These are phyloP conservation scores for Pogonognathellus flavescens DNA, from an alignment of 1,140 invertebrate genomes.

Conservation along the genomic window DNA sequence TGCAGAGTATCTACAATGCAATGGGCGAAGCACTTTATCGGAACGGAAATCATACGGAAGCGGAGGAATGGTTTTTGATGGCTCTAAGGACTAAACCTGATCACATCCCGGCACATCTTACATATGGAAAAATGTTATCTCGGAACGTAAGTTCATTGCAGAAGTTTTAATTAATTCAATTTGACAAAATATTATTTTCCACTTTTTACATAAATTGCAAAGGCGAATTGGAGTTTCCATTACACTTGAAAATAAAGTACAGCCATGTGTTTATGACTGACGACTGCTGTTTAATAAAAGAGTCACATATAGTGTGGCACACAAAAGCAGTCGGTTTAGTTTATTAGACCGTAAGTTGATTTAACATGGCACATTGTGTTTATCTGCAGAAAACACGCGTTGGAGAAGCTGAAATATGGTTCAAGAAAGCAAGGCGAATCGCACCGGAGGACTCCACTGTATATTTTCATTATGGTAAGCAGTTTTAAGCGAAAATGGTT, in stretches of 20 bases:
- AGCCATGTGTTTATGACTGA: too few species aligned
- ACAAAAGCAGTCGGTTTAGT: too few species aligned
- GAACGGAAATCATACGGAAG: conserved; percentile 82
- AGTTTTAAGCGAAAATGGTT: not conserved
- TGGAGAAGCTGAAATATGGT: conserved; percentile 90
- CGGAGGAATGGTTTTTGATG: conserved; percentile 86
- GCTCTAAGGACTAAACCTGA: conserved; percentile 85
- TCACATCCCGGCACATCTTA: conserved; percentile 89
- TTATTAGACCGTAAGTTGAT: too few species aligned
- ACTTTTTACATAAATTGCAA: too few species aligned
- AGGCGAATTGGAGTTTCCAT: too few species aligned
- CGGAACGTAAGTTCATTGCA: conserved; percentile 81
- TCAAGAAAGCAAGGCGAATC: conserved; percentile 84
- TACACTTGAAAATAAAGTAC: too few species aligned
- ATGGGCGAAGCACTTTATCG: conserved; percentile 87
- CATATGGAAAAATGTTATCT: conserved; percentile 89
- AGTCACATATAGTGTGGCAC: too few species aligned
- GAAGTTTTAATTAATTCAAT: not conserved
- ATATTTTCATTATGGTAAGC: conserved; percentile 87
- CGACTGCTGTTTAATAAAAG: too few species aligned
- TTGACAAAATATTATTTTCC: too few species aligned
- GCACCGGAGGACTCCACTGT: conserved; percentile 86
- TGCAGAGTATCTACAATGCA: conserved; percentile 86
- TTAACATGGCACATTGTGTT: too few species aligned
- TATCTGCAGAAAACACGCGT: conserved; percentile 81